Evolutionary conservation across 2,888 invertebrate species (phyloP).

Genomic region (Chironomus riparius): DNA sequence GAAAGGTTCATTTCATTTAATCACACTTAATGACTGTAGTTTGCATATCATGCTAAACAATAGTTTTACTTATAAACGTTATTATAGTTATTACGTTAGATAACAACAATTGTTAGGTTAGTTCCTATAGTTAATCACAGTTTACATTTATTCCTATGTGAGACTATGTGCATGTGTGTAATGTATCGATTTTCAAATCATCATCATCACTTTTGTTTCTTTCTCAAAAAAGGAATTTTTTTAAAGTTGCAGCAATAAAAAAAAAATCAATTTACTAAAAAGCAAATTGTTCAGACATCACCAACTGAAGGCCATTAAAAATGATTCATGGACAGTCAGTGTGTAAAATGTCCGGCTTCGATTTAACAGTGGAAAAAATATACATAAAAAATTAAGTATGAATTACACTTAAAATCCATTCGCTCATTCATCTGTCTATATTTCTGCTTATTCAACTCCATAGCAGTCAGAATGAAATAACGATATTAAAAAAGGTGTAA

Average conservation of each 20-base stretch:
- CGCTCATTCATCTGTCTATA: background rate
- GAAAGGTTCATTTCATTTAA: slow-evolving; percentile 1
- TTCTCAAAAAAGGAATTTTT: no score
- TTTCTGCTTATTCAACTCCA: slow-evolving; percentile 20
- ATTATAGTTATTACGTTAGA: slow-evolving; percentile 6
- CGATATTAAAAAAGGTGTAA: background rate
- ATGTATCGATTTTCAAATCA: background rate
- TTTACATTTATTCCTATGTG: background rate
- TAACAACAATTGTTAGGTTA: background rate
- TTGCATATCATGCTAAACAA: slow-evolving; percentile 8
- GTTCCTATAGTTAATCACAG: slow-evolving; percentile 4
- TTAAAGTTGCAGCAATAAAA: no score
- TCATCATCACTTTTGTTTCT: background rate
- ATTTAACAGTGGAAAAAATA: no score
- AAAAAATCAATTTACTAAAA: no score
- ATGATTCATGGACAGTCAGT: no score
- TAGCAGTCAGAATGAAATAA: background rate
- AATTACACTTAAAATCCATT: no score
- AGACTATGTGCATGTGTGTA: no score
- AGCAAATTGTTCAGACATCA: no score
- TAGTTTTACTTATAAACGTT: slow-evolving; percentile 8
- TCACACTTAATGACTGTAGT: slow-evolving; percentile 9
- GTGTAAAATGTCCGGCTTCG: no score
- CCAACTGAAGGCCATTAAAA: no score
- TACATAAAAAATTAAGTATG: no score